Base-by-base conservation (phyloP, 2,888 invertebrate species). In the Ischnus inquisitorius region DNA sequence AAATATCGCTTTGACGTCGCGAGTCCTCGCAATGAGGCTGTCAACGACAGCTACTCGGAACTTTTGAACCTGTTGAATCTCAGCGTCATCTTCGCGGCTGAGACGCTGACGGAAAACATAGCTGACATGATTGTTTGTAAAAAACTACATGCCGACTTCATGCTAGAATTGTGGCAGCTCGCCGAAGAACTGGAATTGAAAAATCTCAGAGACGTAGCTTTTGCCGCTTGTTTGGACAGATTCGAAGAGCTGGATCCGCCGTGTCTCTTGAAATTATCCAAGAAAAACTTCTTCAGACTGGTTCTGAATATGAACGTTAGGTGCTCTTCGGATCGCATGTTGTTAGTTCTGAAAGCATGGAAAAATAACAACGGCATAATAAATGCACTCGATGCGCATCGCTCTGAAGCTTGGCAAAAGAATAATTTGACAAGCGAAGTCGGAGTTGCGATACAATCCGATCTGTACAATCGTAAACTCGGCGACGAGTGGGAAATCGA, bases 21-120 rank as follows among this genome's bases (percentile, higher is more conserved):
- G 68, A 54, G 65, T 39, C 88, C 87, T 0, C 71, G 91, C 54
- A 80, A 81, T 75, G 89, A 89, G 74, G 90, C 86, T 79, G 22
- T 87, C 1, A 77, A 79, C 0, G 74, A 84, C 1, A 72, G 85
- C 54, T 88, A 88, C 16, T n/a, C 68, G 3, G 86, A 86, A 72
- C 81, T 91, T 43, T 69, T 90, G 46, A 85, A 90, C n/a, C 79
- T 92, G n/a, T 69, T 92, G n/a, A 86, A 90, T 43, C 72, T 90
- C 5, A 89, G 92, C 54, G 86, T 90, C 6, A 82, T 91, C 22
- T 92, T 91, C 57, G 72, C 85, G 41, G 89, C 87, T 2, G 91
- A 91, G n/a, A 87, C 88, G 22, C 71, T 92, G 6, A 89, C 84
- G 4, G 71, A 85, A 0, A 89, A 91, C 22, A 74, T 90, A 14